Conservation (phyloP, 2,797 vertebrate species). For the Gila robusta region DNA sequence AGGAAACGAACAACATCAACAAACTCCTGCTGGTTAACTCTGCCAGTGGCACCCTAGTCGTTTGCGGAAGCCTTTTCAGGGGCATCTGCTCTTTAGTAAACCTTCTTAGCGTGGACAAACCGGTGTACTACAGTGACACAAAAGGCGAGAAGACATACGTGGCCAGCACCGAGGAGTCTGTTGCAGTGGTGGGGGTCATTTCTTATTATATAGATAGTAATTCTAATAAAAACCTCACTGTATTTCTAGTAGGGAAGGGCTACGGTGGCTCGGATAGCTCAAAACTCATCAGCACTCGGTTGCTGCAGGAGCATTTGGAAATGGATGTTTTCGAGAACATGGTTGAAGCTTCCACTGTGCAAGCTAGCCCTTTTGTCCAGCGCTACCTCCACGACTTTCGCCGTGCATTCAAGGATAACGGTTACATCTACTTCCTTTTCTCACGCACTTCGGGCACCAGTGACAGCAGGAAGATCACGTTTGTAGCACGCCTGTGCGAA, state of each 20-base stretch:
- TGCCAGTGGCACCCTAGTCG: conserved; percentile 76
- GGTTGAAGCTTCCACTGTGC: conserved; percentile 89
- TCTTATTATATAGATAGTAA: conserved; percentile 68
- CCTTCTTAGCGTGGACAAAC: conserved; percentile 79
- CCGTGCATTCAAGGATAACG: conserved; percentile 84
- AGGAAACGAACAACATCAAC: conserved; percentile 85
- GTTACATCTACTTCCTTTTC: conserved; percentile 92
- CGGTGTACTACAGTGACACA: conserved; percentile 85
- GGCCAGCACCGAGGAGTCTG: conserved; percentile 86
- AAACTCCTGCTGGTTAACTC: conserved; percentile 90
- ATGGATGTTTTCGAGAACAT: conserved; percentile 91
- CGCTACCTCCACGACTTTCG: conserved; percentile 89
- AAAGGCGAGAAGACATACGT: conserved; percentile 96
- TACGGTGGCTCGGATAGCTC: conserved; percentile 89
- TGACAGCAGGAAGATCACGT: conserved; percentile 85
- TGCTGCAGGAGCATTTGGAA: conserved; percentile 79
- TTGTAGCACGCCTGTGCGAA: conserved; percentile 90
- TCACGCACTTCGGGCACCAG: conserved; percentile 84
- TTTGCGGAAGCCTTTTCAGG: conserved; percentile 92
- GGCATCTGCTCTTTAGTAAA: conserved; percentile 91
- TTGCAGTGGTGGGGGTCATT: conserved; percentile 92
- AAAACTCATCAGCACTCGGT: conserved; percentile 93
- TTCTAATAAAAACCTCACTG: conserved; percentile 59
- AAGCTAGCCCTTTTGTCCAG: conserved; percentile 84
- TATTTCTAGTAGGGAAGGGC: conserved; percentile 94